Base-by-base conservation (phyloP, 2,113 vertebrate genomes). In the Scomber scombrus region DNA sequence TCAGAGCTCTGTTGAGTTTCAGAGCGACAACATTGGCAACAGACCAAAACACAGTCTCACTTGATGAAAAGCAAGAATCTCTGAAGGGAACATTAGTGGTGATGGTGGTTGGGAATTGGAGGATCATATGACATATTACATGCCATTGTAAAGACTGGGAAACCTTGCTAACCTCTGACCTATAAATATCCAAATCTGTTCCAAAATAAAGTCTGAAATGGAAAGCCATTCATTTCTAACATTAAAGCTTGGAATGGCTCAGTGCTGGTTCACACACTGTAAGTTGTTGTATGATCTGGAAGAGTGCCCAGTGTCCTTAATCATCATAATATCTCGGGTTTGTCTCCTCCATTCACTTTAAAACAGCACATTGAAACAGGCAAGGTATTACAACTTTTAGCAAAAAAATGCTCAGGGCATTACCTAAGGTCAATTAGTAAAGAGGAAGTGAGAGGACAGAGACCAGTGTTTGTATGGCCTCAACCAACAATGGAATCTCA, bases 251-350 rank as follows among this genome's bases (percentile, higher is more conserved):
- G 5, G 31, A 34, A 34, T 34, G 31, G 31, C 31, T 7, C 5
- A 34, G 31, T 6, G 21, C 4, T 21, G 29, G 12, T 49, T 55
- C 23, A 46, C 9, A 16, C 34, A 40, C 34, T 34, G 31, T 29
- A n/a, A 19, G 11, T 43, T 55, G 18, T 9, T 40, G 34, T 46
- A 23, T 54, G 18, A 54, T 23, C 15, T 57, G 43, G 43, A 76
- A 12, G 31, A 43, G 18, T 19, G 51, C 46, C 67, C 1, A 54
- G 60, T 45, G 12, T 14, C 16, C 11, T 16, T 64, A 50, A 47
- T 58, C 16, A 16, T 74, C 57, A 43, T 40, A 18, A 54, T 61
- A 64, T 66, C 29, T 56, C 19, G 57, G 70, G 23, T 51, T 49
- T 46, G 64, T 61, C 66, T 51, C n/a, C 26, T 40, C 16, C 31